Percentiles rank a stretch among this genome's conserved stretches.
Conservation (phyloP, 2,113 vertebrate genomes). For the Poeciliopsis prolifica region DNA sequence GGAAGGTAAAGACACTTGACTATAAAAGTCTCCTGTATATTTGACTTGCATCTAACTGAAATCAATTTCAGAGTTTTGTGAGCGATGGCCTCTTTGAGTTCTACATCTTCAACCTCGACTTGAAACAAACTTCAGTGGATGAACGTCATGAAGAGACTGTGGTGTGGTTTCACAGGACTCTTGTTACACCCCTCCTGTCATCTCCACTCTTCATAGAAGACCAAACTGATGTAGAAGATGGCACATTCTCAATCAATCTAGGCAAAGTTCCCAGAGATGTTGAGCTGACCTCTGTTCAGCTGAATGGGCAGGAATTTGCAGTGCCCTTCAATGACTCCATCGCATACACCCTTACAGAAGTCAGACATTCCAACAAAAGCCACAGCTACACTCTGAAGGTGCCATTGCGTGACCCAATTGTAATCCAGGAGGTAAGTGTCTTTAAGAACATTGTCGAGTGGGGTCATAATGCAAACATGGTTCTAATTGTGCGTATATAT, state of each 20-base stretch:
- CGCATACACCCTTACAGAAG: background rate
- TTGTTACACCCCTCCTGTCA: constrained; percentile 53
- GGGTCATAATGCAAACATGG: background rate
- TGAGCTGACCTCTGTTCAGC: constrained; percentile 23
- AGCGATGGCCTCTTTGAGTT: constrained; percentile 38
- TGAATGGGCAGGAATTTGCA: constrained; percentile 45
- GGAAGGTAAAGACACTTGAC: constrained; percentile 48
- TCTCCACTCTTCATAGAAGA: constrained; percentile 24
- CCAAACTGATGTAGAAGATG: constrained; percentile 35
- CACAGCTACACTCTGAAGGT: constrained; percentile 62
- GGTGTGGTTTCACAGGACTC: constrained; percentile 26
- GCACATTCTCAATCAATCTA: constrained; percentile 53
- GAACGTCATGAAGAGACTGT: constrained; percentile 25
- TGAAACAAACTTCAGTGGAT: constrained; percentile 58
- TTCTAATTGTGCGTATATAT: background rate
- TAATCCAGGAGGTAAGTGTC: constrained; percentile 45
- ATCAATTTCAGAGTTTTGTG: constrained; percentile 60
- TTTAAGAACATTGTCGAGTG: background rate
- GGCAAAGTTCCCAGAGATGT: constrained; percentile 67
- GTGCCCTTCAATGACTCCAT: constrained; percentile 1
- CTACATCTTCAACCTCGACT: constrained; percentile 54
- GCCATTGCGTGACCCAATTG: constrained; percentile 50
- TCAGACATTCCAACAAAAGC: constrained; percentile 37
- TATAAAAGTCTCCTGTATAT: background rate
- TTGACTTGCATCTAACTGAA: background rate